Evolutionary conservation across 2,797 vertebrate species (phyloP).

Genomic region (Anguilla megastoma): DNA sequence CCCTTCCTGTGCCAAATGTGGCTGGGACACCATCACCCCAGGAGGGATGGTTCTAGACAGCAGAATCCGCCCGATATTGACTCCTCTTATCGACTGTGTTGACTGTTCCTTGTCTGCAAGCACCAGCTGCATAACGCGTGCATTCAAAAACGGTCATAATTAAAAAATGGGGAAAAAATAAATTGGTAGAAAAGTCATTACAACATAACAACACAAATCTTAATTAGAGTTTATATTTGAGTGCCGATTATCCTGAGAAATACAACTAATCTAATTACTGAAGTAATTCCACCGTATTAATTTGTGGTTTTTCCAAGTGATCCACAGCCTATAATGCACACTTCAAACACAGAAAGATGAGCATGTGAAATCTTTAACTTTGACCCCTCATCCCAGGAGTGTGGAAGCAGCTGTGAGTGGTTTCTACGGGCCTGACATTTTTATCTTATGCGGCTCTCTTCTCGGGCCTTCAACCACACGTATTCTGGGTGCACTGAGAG

Average conservation of each 20-base stretch:
- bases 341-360: background rate
- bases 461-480: background rate
- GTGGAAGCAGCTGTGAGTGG: too few species aligned
- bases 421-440: background rate
- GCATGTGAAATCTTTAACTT: background rate
- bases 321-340: too few species aligned
- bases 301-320: background rate
- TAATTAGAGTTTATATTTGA: background rate
- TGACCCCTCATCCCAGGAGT: background rate
- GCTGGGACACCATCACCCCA: background rate
- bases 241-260: background rate
- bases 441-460: background rate
- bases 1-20: background rate
- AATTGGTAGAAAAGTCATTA: background rate
- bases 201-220: background rate
- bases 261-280: background rate
- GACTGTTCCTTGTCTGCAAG: too few species aligned
- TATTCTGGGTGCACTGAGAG: background rate
- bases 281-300: background rate
- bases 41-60: background rate
- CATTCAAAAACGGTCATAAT: background rate
- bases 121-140: background rate
- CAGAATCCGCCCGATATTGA: too few species aligned
- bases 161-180: background rate
- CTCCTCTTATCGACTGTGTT: too few species aligned